Conservation (phyloP, 2,888 invertebrate genomes). For the Drosophila lacicola region DNA sequence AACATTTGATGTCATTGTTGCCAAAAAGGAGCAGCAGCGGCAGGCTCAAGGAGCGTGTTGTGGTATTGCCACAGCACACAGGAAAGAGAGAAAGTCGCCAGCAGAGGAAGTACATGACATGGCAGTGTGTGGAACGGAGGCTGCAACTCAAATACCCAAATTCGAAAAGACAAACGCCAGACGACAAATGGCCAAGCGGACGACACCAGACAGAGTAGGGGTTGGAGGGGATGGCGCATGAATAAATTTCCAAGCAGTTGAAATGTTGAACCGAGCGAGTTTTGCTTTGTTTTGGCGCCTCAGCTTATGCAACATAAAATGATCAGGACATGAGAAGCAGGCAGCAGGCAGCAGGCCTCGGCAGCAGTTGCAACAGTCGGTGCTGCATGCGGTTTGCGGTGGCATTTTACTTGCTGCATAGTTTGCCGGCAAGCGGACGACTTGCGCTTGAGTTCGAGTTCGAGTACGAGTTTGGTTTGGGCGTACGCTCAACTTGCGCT, state of each 20-base stretch:
- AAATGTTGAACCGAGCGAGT: slow-evolving; percentile 68
- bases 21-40: slow-evolving; percentile 15
- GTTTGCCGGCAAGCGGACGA: slow-evolving; percentile 42
- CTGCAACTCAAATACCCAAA: slow-evolving; percentile 43
- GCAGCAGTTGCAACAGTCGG: slow-evolving; percentile 53
- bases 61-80: slow-evolving; percentile 4
- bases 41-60: slow-evolving; percentile 29
- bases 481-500: slow-evolving; percentile 3
- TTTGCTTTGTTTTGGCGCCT: slow-evolving; percentile 76
- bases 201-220: neutral
- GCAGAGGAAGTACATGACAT: slow-evolving; percentile 6
- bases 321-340: slow-evolving; percentile 44
- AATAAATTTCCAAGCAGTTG: slow-evolving; percentile 73
- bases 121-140: slow-evolving; percentile 7
- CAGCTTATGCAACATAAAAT: slow-evolving; percentile 62
- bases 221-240: slow-evolving; percentile 33
- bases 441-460: slow-evolving; percentile 23
- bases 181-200: slow-evolving; percentile 11
- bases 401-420: slow-evolving; percentile 74
- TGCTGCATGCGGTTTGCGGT: slow-evolving; percentile 72
- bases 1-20: slow-evolving; percentile 27
- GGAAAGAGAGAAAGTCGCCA: neutral
- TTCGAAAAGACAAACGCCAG: slow-evolving; percentile 45
- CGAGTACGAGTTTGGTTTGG: neutral
- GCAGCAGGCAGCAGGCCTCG: slow-evolving; percentile 20